phyloP scores from a whole-genome alignment of 2,888 invertebrate genomes.

The Agrochola macilenta region DNA sequence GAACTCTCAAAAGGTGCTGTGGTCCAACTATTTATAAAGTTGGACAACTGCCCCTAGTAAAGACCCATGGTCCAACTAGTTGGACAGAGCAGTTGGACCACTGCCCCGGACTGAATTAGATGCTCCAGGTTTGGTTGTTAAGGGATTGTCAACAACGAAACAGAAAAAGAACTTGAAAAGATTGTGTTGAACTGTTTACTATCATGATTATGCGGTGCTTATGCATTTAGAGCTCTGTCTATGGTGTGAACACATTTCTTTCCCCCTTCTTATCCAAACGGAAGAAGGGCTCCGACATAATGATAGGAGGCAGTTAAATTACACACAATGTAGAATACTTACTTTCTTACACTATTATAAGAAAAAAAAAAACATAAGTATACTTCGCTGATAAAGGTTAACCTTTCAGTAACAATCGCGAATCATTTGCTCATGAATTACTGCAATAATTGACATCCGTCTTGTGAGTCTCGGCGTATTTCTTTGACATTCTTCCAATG shows the following conservation, averaged over 20 bases:
- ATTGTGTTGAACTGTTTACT: conserved; percentile 7
- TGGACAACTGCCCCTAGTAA: too few species aligned
- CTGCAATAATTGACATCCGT: conserved; percentile 52
- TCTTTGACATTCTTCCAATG: conserved; percentile 53
- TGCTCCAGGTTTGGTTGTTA: too few species aligned
- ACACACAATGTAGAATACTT: conserved; percentile 10
- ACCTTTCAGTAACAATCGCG: conserved; percentile 33
- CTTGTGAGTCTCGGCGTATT: conserved; percentile 28
- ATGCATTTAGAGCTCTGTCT: conserved; percentile 13
- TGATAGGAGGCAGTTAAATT: conserved; percentile 23
- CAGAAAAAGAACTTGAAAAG: neutral
- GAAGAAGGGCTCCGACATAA: conserved; percentile 46
- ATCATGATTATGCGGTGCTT: neutral
- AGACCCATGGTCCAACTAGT: too few species aligned
- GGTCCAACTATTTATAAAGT: too few species aligned
- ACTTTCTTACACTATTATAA: conserved; percentile 1
- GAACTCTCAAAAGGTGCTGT: too few species aligned
- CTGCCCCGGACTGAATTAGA: too few species aligned
- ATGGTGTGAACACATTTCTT: conserved; percentile 46
- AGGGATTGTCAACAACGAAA: neutral
- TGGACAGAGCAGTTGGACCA: too few species aligned
- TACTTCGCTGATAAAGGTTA: conserved; percentile 5
- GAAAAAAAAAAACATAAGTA: conserved; percentile 7
- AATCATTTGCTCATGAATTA: conserved; percentile 38
- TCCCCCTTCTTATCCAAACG: neutral